phyloP scores from a whole-genome alignment of 92 coral and sea anemone species.

The Phenganax marumi region DNA sequence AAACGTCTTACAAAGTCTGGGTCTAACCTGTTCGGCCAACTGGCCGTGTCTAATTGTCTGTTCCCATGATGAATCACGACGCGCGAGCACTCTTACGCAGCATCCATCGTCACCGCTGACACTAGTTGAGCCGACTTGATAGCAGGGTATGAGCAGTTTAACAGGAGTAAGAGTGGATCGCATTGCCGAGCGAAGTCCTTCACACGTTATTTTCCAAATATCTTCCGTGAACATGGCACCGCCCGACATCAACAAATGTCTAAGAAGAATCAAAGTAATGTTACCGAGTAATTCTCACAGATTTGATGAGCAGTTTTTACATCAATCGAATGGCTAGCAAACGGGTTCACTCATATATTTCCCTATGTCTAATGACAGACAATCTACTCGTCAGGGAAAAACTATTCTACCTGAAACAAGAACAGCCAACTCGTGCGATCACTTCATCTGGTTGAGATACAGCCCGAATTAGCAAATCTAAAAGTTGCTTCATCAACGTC shows the following conservation, averaged over 20 bases:
- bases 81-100: constrained; percentile 86
- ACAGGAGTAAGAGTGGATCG: constrained; percentile 82
- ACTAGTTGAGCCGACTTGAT: constrained; percentile 88
- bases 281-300: too few species aligned
- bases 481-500: constrained; percentile 85
- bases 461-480: constrained; percentile 80
- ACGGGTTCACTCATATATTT: too few species aligned
- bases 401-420: constrained; percentile 74
- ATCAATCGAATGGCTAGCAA: too few species aligned
- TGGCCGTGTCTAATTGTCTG: constrained; percentile 87
- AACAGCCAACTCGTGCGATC: constrained; percentile 97
- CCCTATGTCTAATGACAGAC: not conserved
- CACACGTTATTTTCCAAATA: constrained; percentile 93
- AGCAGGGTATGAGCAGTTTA: constrained; percentile 88
- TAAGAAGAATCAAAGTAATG: not conserved
- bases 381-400: not conserved
- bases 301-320: too few species aligned
- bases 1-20: not conserved
- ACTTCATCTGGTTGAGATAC: constrained; percentile 96
- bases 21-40: constrained; percentile 90
- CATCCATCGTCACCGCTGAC: constrained; percentile 97
- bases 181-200: constrained; percentile 89
- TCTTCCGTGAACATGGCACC: constrained; percentile 98
- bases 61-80: constrained; percentile 80
- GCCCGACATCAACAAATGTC: constrained; percentile 88